A percentile compares a stretch with the other conserved stretches of the same genome.
These are phyloP conservation scores for Candoia aspera DNA, from an alignment of 2,113 vertebrate species.

Conservation along the genomic window DNA sequence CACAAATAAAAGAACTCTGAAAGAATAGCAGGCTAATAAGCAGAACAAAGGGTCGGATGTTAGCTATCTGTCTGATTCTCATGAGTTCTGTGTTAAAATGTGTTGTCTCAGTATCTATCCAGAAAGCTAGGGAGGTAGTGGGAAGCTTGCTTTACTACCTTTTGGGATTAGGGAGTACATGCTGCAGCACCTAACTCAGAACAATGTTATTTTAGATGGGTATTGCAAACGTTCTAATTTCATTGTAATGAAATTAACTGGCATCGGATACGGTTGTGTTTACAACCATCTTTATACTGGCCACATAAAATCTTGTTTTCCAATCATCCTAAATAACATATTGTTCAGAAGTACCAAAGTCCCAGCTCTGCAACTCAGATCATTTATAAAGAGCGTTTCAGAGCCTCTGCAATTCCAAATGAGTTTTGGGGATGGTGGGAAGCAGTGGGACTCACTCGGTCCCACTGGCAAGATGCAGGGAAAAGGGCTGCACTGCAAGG, in stretches of 20 bases:
- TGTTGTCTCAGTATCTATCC: background rate
- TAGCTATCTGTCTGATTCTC: constrained; percentile 14
- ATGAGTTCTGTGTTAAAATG: constrained; percentile 1
- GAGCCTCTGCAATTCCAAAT: background rate
- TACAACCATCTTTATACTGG: background rate
- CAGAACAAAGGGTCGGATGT: constrained; percentile 6
- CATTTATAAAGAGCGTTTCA: background rate
- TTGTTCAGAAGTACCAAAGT: no score
- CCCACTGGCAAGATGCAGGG: background rate
- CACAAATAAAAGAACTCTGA: constrained; percentile 20
- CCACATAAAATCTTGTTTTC: background rate
- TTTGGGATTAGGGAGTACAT: background rate
- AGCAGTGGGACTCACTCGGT: background rate
- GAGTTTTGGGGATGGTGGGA: background rate
- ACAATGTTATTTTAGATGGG: background rate
- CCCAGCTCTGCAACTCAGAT: background rate
- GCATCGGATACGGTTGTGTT: background rate
- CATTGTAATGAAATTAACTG: background rate
- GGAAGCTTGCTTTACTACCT: background rate
- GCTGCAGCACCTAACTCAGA: background rate
- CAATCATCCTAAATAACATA: background rate
- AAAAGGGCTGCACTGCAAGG: background rate
- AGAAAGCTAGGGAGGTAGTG: background rate
- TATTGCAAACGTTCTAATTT: background rate
- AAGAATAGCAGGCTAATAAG: constrained; percentile 18